Evolutionary conservation across 92 coral and sea anemone genomes (phyloP).

Genomic region (Bergia sp.): DNA sequence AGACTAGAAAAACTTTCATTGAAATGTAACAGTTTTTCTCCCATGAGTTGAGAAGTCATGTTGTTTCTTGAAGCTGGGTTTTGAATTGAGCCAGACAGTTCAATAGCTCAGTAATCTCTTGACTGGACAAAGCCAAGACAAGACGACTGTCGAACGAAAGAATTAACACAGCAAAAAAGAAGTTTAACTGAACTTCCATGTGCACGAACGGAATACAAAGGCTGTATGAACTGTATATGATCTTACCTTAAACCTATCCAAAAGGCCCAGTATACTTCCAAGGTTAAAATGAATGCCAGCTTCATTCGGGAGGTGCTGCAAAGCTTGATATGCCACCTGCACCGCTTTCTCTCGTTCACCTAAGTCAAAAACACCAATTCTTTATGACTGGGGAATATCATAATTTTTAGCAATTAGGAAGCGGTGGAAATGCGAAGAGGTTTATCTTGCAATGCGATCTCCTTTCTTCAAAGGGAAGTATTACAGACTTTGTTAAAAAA

Average conservation of each 20-base stretch:
- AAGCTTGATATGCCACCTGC: slow-evolving; percentile 62
- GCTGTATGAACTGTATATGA: neutral
- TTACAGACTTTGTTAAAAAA: too few species aligned
- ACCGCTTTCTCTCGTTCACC: slow-evolving; percentile 75
- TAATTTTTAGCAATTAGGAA: neutral
- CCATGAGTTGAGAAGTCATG: neutral
- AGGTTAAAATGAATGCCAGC: slow-evolving; percentile 76
- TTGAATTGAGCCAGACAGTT: too few species aligned
- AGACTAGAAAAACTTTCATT: neutral
- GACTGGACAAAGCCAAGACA: too few species aligned
- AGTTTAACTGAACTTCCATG: too few species aligned
- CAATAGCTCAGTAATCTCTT: too few species aligned
- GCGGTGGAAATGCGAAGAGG: neutral
- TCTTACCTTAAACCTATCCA: slow-evolving; percentile 68
- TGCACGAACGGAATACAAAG: neutral
- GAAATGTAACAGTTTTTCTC: neutral
- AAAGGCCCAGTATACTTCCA: slow-evolving; percentile 90
- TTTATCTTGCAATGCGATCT: neutral
- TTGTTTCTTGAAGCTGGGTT: too few species aligned
- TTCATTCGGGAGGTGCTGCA: slow-evolving; percentile 71
- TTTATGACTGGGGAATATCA: neutral
- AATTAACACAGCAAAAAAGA: neutral
- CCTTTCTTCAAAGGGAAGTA: too few species aligned
- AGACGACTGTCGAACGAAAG: neutral
- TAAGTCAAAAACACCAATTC: slow-evolving; percentile 6